Evolutionary conservation across 1,140 invertebrate genomes (phyloP), one percentile per base, ranked within the genome.

Genomic region (Paraescarpia echinospica): DNA sequence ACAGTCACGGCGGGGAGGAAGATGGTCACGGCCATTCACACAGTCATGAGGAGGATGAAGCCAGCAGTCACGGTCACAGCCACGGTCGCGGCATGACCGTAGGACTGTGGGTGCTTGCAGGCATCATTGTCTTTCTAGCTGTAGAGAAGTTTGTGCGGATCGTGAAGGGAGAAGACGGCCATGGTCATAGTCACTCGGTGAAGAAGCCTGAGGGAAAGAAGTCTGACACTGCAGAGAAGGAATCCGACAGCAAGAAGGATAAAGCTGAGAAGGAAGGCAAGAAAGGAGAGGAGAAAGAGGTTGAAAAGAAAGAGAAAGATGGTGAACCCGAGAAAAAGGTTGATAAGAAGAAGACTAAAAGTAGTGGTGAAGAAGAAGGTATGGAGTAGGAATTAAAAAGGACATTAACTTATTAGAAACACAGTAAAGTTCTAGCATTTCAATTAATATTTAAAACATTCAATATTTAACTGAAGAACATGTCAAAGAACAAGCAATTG

Each of bases 141-240:
- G 98, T 99, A 0, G 99, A 99, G 96, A 99, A 99, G 96, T 97
- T 97, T 94, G 98, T 99, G 0, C 96, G 99, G 59, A 97, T 99
- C 92, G 97, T 99, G 18, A 99, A 98, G 97, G 98, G 98, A 48
- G 97, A 95, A 92, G 97, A 98, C 94, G 95, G 94, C 35, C 94
- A 95, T 92, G 90, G 90, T 90, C 90, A 90, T n/a, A 93, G 94
- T 41, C 95, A 96, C 91, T 95, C 93, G 93, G 34, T 94, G 95
- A 95, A 77, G 2, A 77, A 77, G n/a, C n/a, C 90, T 4, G 35
- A 90, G 22, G 90, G 8, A 31, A 90, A 90, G 90, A 90, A 90
- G 90, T 34, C 90, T 94, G 94, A 94, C 27, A 91, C 48, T 92
- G 93, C 93, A 48, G 94, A 96, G 93, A 95, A 95, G 31, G 95